phyloP scores from a whole-genome alignment of 1,140 invertebrate species.

The Thalassaphorura encarpata region DNA sequence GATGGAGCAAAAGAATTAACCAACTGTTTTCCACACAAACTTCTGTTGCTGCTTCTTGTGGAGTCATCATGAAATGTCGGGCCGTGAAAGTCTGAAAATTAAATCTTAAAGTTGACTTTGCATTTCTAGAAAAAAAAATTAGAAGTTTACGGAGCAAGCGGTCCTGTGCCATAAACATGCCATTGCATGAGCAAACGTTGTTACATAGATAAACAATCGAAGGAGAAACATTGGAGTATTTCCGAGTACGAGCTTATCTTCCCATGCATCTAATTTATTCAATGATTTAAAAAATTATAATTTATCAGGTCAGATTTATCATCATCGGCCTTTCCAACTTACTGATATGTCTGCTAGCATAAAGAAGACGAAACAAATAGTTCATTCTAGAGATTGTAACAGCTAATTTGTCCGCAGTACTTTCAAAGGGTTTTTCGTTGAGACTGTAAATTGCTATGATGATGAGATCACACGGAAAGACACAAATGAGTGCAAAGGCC shows the following conservation, averaged over 20 bases:
- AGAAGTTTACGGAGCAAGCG: constrained; percentile 20
- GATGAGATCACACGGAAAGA: constrained; percentile 26
- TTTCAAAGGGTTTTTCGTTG: constrained; percentile 7
- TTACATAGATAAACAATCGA: constrained; percentile 6
- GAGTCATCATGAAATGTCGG: constrained; percentile 25
- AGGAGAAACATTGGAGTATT: constrained; percentile 25
- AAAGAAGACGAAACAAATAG: constrained; percentile 21
- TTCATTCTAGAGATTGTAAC: constrained; percentile 19
- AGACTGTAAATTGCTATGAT: constrained; percentile 15
- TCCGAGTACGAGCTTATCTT: constrained; percentile 11
- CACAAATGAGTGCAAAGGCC: constrained; percentile 13
- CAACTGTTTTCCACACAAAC: constrained; percentile 16
- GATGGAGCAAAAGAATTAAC: constrained; percentile 4
- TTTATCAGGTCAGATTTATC: constrained; percentile 6
- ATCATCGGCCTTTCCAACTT: neutral
- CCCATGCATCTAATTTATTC: constrained; percentile 4
- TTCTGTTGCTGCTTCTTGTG: constrained; percentile 16
- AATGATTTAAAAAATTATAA: neutral
- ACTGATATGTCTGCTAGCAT: constrained; percentile 13
- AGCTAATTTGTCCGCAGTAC: neutral
- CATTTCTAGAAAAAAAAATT: neutral
- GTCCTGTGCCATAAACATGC: constrained; percentile 24
- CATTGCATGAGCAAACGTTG: constrained; percentile 22
- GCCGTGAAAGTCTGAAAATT: constrained; percentile 3
- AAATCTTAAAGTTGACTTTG: neutral